A percentile compares a stretch with the other conserved stretches of the same genome.
Conservation (phyloP, 2,797 vertebrate species). For the Bryconaethiops microstoma region DNA sequence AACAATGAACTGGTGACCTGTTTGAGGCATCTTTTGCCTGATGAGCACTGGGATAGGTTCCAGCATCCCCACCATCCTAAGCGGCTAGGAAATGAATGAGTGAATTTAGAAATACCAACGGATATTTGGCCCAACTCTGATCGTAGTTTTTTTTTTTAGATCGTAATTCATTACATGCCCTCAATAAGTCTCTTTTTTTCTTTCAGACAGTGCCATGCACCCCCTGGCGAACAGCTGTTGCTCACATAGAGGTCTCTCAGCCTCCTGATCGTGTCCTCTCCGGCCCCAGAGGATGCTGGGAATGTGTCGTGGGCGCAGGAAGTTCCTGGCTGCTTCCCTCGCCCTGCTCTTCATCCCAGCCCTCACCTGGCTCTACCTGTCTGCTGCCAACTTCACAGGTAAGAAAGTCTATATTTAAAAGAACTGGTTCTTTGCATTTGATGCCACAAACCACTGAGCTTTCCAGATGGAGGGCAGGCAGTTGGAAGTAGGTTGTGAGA, state of each 20-base stretch:
- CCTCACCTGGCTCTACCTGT: constrained; percentile 97
- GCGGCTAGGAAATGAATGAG: too few relatives aligned
- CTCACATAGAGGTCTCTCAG: constrained; percentile 81
- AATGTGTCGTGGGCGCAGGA: constrained; percentile 98
- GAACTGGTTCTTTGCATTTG: too few relatives aligned
- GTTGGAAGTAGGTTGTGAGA: too few relatives aligned
- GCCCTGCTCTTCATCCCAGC: constrained; percentile 93
- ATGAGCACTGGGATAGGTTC: too few relatives aligned
- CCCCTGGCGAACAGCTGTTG: constrained; percentile 78
- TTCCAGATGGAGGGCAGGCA: too few relatives aligned
- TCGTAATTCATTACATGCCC: constrained; percentile 4
- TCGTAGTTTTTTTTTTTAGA: background rate
- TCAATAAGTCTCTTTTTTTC: background rate
- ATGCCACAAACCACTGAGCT: too few relatives aligned
- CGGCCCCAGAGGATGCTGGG: constrained; percentile 93
- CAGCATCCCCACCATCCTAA: too few relatives aligned
- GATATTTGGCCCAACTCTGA: background rate
- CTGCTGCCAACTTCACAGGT: constrained; percentile 94
- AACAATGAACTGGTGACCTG: too few relatives aligned
- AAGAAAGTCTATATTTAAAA: constrained; percentile 45
- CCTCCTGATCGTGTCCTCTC: constrained; percentile 69
- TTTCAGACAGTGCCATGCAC: constrained; percentile 85
- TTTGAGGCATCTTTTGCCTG: too few relatives aligned
- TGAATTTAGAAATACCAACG: too few relatives aligned
- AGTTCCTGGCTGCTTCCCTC: constrained; percentile 94